Conservation (phyloP, 2,888 invertebrate genomes). For the Nomada hirtipes region DNA sequence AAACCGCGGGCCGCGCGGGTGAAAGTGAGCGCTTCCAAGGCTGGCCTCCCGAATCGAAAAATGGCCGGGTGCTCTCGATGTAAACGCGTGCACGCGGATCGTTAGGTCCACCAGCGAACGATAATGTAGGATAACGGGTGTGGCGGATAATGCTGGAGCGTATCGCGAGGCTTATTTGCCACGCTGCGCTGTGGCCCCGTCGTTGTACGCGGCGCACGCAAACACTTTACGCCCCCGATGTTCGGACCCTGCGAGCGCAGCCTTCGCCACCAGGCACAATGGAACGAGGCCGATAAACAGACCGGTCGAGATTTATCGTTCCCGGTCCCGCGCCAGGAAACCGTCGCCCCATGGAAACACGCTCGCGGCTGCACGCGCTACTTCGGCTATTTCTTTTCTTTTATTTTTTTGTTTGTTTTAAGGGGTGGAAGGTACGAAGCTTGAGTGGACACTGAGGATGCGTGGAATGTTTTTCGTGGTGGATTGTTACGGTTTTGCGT, state of each 20-base stretch:
- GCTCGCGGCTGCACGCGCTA: conserved; percentile 12
- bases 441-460: too few species aligned
- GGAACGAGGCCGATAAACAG: conserved; percentile 61
- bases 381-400: not conserved
- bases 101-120: conserved; percentile 51
- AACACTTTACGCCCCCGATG: conserved; percentile 51
- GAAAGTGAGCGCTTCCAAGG: conserved; percentile 39
- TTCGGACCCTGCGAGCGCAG: conserved; percentile 42
- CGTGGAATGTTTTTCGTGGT: too few species aligned
- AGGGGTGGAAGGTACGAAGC: too few species aligned
- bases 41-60: conserved; percentile 33
- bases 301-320: conserved; percentile 55
- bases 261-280: conserved; percentile 60
- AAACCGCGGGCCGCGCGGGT: conserved; percentile 9
- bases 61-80: conserved; percentile 37
- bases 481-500: too few species aligned
- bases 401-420: too few species aligned
- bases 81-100: conserved; percentile 52
- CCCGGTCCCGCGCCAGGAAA: conserved; percentile 53
- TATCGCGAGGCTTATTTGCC: conserved; percentile 65
- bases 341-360: conserved; percentile 44
- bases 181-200: conserved; percentile 25
- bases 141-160: conserved; percentile 59
- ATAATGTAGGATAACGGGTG: conserved; percentile 63
- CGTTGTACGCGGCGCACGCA: conserved; percentile 47